These are phyloP conservation scores for Grantiella picta DNA, from an alignment of 2,113 vertebrate species.

Conservation along the genomic window DNA sequence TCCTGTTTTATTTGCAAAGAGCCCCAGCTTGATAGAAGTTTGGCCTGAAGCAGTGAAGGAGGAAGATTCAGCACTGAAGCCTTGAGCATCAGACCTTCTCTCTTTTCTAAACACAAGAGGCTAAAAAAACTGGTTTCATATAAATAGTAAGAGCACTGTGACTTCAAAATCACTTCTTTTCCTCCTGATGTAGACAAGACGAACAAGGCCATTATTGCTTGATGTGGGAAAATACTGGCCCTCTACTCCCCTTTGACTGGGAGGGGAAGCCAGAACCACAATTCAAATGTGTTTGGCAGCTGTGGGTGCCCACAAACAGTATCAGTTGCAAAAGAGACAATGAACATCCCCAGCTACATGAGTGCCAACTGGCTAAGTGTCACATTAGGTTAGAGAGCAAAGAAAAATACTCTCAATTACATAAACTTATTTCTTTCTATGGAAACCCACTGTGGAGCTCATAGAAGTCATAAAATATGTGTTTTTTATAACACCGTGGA, in stretches of 20 bases:
- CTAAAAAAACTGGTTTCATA: not conserved
- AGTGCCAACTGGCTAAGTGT: not conserved
- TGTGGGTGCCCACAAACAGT: rapidly evolving
- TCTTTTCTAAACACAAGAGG: not conserved
- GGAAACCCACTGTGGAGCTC: not conserved
- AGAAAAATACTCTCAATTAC: not conserved
- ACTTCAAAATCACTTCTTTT: not conserved
- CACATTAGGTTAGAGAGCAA: not conserved
- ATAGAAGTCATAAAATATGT: not conserved
- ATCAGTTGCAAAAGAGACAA: not conserved
- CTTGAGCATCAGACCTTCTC: not conserved
- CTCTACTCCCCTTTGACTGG: not conserved
- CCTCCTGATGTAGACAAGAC: not conserved
- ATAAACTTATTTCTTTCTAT: not conserved
- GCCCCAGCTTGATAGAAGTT: not conserved
- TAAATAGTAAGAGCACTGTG: not conserved
- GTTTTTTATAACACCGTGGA: not conserved
- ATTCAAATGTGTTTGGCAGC: not conserved
- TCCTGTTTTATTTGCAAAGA: not conserved
- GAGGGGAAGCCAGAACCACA: not conserved
- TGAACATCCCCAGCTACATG: not conserved
- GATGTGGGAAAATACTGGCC: not conserved
- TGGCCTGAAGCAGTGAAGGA: not conserved
- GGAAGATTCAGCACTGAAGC: rapidly evolving
- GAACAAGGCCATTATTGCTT: not conserved